Evolutionary conservation across 2,113 vertebrate species (phyloP).

Genomic region (Prolemur simus): DNA sequence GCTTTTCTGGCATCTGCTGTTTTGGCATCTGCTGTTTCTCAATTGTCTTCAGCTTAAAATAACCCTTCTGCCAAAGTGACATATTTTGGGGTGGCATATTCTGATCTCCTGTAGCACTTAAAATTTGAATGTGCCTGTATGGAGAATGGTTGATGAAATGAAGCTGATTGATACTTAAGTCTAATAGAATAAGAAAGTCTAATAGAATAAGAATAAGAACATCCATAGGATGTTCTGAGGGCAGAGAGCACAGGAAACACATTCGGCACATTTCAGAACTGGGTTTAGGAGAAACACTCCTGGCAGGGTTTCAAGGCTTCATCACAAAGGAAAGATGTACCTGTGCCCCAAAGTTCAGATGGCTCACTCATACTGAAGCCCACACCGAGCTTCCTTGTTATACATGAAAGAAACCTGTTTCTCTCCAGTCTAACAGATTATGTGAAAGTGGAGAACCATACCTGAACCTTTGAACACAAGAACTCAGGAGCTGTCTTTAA

Average conservation of each 20-base stretch:
- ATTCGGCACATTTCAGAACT: not conserved
- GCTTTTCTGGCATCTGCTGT: not conserved
- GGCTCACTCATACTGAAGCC: not conserved
- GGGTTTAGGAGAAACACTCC: not conserved
- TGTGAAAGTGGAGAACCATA: not conserved
- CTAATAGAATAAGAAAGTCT: not conserved
- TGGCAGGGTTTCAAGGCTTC: not conserved
- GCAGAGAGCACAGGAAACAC: not conserved
- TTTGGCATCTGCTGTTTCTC: not conserved
- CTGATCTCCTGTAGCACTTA: not conserved
- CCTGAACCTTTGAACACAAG: not conserved
- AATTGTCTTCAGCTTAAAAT: not conserved
- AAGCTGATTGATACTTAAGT: not conserved
- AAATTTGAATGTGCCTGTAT: not conserved
- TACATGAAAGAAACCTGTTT: not conserved
- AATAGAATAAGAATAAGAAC: not conserved
- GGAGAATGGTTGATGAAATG: not conserved
- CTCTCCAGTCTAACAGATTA: not conserved
- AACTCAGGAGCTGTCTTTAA: not conserved
- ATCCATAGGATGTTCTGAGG: not conserved
- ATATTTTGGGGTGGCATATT: not conserved
- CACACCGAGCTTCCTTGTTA: not conserved
- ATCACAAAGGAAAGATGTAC: not conserved
- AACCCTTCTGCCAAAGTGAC: not conserved
- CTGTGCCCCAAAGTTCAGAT: not conserved